Base-by-base conservation (phyloP, 2,113 vertebrate species). In the Embiotoca jacksoni region DNA sequence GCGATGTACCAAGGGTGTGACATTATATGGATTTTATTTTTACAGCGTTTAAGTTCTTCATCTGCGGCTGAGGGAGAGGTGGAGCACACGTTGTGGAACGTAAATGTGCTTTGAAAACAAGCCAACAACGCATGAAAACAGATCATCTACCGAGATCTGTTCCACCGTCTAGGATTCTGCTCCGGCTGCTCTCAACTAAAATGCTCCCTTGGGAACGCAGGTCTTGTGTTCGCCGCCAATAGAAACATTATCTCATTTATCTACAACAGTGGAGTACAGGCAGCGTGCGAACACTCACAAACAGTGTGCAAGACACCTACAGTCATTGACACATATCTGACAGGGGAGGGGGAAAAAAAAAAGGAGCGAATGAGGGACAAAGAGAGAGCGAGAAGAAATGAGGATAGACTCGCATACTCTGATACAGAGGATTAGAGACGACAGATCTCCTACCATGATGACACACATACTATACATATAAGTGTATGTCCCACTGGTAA, bases 241-340 rank as follows among this genome's bases (percentile, higher is more conserved):
- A 85, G 90, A 83, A 90, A 88, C 82, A 86, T 88, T 88, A 90
- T 84, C 80, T 88, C 67, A 78, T 92, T 88, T 89, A 90, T 88
- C 87, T 87, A 83, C 81, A 85, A 77, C 72, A 35, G 47, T 60
- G 72, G 52, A 72, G 72, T 72, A 76, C 65, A 73, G 52, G n/a
- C 47, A 16, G 70, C 15, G 78, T 66, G 57, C 75, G 84, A 78
- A 86, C 68, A 81, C 65, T 85, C 72, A 61, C 56, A 72, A 57
- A 56, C 52, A 75, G 58, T 52, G 67, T 30, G 55, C 54, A 74
- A 76, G 79, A 47, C 59, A 74, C 56, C 41, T 52, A 41, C 53
- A 78, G 83, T 67, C 71, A 78, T 78, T 73, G 67, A 65, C 53
- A 77, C 70, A 68, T 66, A 73, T 82, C 37, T 87, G 53, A 63